Percentiles rank a stretch among this genome's conserved stretches.
These are phyloP conservation scores for Enteromius radiatus DNA, from an alignment of 2,797 vertebrate genomes.

Conservation along the genomic window DNA sequence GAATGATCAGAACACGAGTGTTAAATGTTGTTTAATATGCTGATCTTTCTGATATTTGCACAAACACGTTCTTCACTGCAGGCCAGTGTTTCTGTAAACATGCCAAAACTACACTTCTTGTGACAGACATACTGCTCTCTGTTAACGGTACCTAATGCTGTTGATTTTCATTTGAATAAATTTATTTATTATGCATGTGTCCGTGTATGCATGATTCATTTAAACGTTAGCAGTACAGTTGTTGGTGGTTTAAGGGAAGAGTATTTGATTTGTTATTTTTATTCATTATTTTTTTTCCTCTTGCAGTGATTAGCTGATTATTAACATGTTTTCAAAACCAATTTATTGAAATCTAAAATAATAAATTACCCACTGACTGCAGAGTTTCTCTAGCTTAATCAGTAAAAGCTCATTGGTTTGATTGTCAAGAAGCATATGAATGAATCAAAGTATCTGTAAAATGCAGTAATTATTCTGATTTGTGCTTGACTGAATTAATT, in stretches of 20 bases:
- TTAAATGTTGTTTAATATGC: constrained; percentile 7
- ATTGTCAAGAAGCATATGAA: background rate
- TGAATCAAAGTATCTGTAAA: too few species aligned
- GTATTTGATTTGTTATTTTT: background rate
- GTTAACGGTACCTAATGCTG: background rate
- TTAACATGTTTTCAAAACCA: background rate
- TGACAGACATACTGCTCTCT: background rate
- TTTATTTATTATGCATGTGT: constrained; percentile 32
- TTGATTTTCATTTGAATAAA: constrained; percentile 42
- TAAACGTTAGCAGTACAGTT: background rate
- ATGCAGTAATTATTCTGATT: too few species aligned
- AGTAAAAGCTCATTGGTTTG: too few species aligned
- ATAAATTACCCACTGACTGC: background rate
- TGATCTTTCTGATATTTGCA: constrained; percentile 25
- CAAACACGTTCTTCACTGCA: constrained; percentile 66
- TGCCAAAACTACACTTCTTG: constrained; percentile 18
- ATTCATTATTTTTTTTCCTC: too few species aligned
- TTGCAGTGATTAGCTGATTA: background rate
- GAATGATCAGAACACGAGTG: background rate
- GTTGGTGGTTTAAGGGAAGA: background rate
- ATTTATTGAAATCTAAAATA: background rate
- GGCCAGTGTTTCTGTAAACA: constrained; percentile 67
- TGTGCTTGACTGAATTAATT: too few species aligned
- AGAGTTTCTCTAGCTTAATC: background rate
- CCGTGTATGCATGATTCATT: background rate